phyloP scores from a whole-genome alignment of 2,113 vertebrate species.

The Myiopsitta monachus region DNA sequence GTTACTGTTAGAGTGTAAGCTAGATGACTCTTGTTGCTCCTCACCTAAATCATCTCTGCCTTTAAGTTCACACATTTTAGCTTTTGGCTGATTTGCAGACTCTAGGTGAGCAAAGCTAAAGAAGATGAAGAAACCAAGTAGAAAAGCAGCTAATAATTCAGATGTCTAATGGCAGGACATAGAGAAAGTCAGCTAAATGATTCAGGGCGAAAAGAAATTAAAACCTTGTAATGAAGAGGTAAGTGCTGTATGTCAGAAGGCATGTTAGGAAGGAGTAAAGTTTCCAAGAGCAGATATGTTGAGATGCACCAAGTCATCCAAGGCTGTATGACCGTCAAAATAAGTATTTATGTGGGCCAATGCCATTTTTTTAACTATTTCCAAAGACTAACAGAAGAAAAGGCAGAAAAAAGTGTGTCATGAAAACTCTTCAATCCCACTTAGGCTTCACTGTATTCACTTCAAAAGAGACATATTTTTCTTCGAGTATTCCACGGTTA shows the following conservation, averaged over 20 bases:
- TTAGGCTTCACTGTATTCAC: not conserved
- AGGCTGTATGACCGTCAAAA: not conserved
- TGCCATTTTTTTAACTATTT: not conserved
- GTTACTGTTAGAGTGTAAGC: not conserved
- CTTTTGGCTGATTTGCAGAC: not conserved
- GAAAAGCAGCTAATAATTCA: not conserved
- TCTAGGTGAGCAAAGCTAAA: not conserved
- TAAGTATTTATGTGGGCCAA: not conserved
- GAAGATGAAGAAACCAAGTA: not conserved
- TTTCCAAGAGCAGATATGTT: not conserved
- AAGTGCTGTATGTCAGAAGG: not conserved
- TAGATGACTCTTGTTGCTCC: not conserved
- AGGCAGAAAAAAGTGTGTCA: not conserved
- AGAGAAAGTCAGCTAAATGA: not conserved
- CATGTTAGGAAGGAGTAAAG: not conserved
- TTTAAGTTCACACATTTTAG: not conserved
- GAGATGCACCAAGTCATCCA: not conserved
- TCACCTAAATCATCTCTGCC: not conserved
- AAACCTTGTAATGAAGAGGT: not conserved
- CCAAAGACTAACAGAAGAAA: not conserved
- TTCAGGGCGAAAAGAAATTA: not conserved
- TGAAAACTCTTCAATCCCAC: not conserved
- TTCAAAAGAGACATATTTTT: not conserved
- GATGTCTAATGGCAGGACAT: not conserved
- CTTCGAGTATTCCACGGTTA: not conserved